Evolutionary conservation across 2,888 invertebrate species (phyloP).

Genomic region (Malachius bipustulatus): DNA sequence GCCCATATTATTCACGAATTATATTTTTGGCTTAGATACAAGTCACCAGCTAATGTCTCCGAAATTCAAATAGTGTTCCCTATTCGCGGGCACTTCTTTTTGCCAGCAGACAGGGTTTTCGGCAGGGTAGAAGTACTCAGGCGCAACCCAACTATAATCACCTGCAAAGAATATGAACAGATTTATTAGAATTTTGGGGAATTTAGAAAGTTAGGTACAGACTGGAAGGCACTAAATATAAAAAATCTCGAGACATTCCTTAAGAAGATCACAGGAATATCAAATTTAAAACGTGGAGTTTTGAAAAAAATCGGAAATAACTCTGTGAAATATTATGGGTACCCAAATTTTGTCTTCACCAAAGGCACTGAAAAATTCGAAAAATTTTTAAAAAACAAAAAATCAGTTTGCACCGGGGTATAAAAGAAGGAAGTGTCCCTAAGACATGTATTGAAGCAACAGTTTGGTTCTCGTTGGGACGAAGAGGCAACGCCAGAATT

Average conservation of each 20-base stretch:
- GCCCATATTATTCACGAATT: too few species aligned
- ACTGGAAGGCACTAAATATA: conserved; percentile 3
- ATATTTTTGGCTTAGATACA: too few species aligned
- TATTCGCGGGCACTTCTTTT: too few species aligned
- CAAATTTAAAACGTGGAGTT: neutral
- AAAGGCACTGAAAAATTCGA: neutral
- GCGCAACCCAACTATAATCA: neutral
- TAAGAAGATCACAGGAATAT: conserved; percentile 1
- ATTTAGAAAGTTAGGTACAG: neutral
- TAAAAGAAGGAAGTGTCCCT: neutral
- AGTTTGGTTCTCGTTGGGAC: neutral
- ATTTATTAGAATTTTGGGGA: neutral
- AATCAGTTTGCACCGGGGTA: neutral
- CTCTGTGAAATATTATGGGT: neutral
- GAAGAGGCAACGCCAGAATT: conserved; percentile 1
- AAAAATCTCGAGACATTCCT: conserved; percentile 1
- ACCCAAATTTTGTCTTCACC: conserved; percentile 1
- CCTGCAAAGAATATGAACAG: conserved; percentile 2
- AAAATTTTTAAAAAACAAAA: neutral
- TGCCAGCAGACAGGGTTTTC: too few species aligned
- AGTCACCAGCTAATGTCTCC: too few species aligned
- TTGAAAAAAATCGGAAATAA: neutral
- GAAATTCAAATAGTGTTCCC: too few species aligned
- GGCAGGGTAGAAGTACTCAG: too few species aligned
- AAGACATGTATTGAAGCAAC: neutral